These are phyloP conservation scores for Tarsius wallacei DNA, from an alignment of 2,797 vertebrate species.

Conservation along the genomic window DNA sequence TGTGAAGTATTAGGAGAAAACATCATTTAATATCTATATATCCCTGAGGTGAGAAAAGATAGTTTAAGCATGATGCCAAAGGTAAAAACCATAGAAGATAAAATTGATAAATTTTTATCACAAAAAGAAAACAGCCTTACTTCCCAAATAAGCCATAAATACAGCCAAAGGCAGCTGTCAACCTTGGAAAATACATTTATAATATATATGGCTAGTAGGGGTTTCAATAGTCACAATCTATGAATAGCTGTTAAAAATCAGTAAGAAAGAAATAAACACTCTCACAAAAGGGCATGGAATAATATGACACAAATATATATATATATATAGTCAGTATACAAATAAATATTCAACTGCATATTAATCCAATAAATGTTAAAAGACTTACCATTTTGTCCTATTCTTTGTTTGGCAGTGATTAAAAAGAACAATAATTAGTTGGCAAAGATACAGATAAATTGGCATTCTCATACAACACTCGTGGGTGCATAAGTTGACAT, in stretches of 20 bases:
- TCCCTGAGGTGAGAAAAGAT: neutral
- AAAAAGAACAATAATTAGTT: neutral
- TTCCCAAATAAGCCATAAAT: neutral
- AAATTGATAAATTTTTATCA: neutral
- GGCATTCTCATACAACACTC: neutral
- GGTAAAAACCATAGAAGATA: neutral
- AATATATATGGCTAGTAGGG: neutral
- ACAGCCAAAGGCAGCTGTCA: neutral
- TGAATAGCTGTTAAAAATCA: neutral
- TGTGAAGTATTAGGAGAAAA: neutral
- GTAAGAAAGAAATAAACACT: neutral
- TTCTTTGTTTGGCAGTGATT: neutral
- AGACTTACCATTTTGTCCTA: neutral
- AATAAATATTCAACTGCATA: neutral
- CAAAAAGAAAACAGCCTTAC: neutral
- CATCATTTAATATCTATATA: neutral
- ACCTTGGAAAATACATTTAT: neutral
- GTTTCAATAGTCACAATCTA: neutral
- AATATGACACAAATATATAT: neutral
- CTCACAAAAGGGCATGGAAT: neutral
- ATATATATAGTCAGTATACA: neutral
- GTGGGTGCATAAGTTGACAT: neutral
- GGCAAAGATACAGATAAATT: neutral
- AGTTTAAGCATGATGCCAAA: neutral
- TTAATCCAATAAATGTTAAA: neutral